A percentile compares a stretch with the other conserved stretches of the same genome.
These are phyloP conservation scores for Malachius bipustulatus DNA, from an alignment of 2,888 invertebrate genomes.

Conservation along the genomic window DNA sequence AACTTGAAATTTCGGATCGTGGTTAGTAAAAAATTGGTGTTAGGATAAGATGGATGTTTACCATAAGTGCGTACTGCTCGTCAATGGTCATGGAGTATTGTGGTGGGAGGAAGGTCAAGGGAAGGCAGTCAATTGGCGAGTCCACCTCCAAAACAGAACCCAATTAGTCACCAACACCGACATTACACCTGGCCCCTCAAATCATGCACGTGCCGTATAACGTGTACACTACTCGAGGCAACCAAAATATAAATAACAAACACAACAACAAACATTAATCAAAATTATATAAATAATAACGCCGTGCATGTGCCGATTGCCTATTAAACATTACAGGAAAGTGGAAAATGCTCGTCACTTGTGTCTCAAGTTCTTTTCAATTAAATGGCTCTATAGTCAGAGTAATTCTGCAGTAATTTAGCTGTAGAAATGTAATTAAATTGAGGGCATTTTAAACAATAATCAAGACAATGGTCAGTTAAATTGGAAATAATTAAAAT, in stretches of 20 bases:
- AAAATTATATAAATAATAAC: background rate
- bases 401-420: too few relatives aligned
- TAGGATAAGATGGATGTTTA: constrained; percentile 24
- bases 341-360: too few relatives aligned
- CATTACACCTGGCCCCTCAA: constrained; percentile 15
- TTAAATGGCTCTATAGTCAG: too few relatives aligned
- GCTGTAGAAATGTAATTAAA: too few relatives aligned
- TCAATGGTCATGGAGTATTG: constrained; percentile 37
- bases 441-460: too few relatives aligned
- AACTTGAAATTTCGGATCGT: too few relatives aligned
- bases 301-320: background rate
- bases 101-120: constrained; percentile 38
- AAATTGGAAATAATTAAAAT: too few relatives aligned
- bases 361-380: too few relatives aligned
- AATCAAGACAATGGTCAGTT: too few relatives aligned
- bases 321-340: too few relatives aligned
- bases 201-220: constrained; percentile 18
- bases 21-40: too few relatives aligned
- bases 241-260: constrained; percentile 7
- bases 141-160: constrained; percentile 40
- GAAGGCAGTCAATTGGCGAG: constrained; percentile 43
- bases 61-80: constrained; percentile 39
- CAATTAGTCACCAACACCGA: constrained; percentile 29
- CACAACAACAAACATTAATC: background rate
- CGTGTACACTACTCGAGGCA: constrained; percentile 6